phyloP scores from a whole-genome alignment of 2,113 vertebrate genomes.

The Parus major region DNA sequence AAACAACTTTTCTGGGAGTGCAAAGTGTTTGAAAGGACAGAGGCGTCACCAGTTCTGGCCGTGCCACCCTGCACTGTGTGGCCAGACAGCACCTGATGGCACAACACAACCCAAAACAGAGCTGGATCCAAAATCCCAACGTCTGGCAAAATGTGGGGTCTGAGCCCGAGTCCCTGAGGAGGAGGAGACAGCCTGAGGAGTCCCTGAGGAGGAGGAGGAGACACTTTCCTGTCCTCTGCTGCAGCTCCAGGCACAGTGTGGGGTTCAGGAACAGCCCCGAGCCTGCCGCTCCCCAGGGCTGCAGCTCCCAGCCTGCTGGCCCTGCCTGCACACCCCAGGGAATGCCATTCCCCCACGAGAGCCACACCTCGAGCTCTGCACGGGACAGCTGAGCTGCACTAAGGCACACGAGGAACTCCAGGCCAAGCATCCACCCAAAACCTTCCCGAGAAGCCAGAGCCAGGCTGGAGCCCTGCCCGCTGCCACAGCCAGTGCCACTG shows the following conservation, averaged over 20 bases:
- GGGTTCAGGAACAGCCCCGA: background rate
- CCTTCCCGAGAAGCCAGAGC: accelerated
- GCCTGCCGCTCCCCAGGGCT: accelerated
- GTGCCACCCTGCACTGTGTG: accelerated
- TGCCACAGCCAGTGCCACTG: background rate
- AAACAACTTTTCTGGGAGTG: background rate
- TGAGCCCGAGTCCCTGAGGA: accelerated
- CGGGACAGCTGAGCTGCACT: background rate
- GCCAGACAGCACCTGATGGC: background rate
- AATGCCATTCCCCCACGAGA: accelerated
- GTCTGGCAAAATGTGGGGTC: accelerated
- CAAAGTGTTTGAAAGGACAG: background rate
- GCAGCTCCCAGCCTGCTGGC: background rate
- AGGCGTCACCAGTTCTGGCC: background rate
- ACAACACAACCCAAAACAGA: background rate
- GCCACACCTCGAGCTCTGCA: background rate
- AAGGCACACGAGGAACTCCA: background rate
- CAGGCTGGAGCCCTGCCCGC: background rate
- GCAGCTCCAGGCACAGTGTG: background rate
- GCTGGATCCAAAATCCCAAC: background rate
- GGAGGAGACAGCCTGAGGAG: background rate
- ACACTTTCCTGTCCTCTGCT: background rate
- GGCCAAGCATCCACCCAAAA: background rate
- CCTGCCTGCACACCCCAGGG: background rate
- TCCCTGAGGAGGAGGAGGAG: background rate